Conservation (phyloP, 2,113 vertebrate genomes). For the Spermophilus dauricus region DNA sequence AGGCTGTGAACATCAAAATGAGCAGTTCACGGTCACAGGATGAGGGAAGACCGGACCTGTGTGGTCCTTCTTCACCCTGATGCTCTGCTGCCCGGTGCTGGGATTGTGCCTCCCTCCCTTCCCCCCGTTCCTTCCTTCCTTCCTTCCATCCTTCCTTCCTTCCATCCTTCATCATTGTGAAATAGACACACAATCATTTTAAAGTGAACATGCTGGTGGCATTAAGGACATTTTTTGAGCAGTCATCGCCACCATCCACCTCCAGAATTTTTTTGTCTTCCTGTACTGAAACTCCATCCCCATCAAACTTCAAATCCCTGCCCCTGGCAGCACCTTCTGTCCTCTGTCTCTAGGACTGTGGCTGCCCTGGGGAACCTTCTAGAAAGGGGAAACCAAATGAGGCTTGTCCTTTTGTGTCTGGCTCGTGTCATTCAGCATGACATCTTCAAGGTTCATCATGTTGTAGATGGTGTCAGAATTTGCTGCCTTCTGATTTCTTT, state of each 20-base stretch:
- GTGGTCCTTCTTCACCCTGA: neutral
- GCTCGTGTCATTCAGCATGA: neutral
- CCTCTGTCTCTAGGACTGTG: neutral
- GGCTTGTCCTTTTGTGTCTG: neutral
- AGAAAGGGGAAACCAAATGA: neutral
- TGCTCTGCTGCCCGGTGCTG: neutral
- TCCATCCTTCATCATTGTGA: neutral
- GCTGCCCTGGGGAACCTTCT: neutral
- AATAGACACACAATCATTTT: neutral
- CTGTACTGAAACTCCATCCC: neutral
- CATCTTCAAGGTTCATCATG: neutral
- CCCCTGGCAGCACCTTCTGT: neutral
- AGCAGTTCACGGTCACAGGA: neutral
- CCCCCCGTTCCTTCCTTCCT: neutral
- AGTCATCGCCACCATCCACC: neutral
- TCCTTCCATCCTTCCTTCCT: neutral
- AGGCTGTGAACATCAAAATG: neutral
- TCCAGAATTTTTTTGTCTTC: neutral
- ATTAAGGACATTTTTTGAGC: neutral
- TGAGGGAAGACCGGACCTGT: neutral
- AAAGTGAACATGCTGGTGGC: neutral
- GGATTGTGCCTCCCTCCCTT: neutral
- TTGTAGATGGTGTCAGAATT: neutral
- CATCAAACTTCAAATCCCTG: neutral
- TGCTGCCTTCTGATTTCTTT: constrained; percentile 8